A percentile compares a stretch with the other conserved stretches of the same genome.
Evolutionary conservation across 1,140 invertebrate genomes (phyloP).

Genomic region (Aphelinus certus): DNA sequence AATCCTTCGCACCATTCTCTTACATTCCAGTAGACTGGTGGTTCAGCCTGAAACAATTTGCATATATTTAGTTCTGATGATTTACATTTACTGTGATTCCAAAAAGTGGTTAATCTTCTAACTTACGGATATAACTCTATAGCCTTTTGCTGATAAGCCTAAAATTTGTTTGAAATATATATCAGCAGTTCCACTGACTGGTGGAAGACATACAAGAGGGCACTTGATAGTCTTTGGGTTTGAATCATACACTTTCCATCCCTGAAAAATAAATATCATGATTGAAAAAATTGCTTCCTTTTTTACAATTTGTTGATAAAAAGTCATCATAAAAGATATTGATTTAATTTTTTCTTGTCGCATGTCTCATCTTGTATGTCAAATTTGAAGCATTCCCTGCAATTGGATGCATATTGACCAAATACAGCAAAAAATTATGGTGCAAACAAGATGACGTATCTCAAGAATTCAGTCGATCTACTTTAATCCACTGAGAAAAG

Average conservation of each 20-base stretch:
- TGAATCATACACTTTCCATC: conserved; percentile 89
- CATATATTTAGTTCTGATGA: background rate
- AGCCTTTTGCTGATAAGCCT: conserved; percentile 79
- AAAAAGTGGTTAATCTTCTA: conserved; percentile 24
- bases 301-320: too few species aligned
- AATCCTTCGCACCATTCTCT: conserved; percentile 91
- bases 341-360: too few species aligned
- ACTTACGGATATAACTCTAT: conserved; percentile 83
- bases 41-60: conserved; percentile 72
- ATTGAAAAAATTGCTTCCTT: too few species aligned
- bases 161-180: conserved; percentile 88
- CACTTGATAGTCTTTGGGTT: conserved; percentile 82
- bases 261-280: conserved; percentile 61
- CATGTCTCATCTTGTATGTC: too few species aligned
- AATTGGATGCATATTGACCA: too few species aligned
- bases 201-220: conserved; percentile 86
- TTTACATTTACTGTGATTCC: background rate
- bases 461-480: too few species aligned
- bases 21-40: conserved; percentile 88
- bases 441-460: too few species aligned
- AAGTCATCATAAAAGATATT: too few species aligned
- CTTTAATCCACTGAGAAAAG: too few species aligned
- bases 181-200: conserved; percentile 89
- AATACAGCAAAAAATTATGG: too few species aligned
- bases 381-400: too few species aligned